Base-by-base conservation (phyloP, 2,888 invertebrate species). In the Ferrisia virgata region DNA sequence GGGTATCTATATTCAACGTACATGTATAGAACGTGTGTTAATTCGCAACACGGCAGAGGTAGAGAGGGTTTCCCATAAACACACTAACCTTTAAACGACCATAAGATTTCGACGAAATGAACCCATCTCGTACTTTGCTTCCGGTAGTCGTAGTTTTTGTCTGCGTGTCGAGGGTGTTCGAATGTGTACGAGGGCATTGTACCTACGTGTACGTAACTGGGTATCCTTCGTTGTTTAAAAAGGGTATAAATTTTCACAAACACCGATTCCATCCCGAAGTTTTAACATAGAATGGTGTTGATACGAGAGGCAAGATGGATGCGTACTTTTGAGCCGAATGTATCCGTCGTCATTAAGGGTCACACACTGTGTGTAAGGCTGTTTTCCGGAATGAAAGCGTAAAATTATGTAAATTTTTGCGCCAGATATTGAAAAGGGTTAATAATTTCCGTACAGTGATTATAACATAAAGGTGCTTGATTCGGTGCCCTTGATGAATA, bases 361-460 rank as follows among this genome's bases (percentile, higher is more conserved):
- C 31, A 4, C 31, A 33, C 36, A 18, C 33, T 33, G 18, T 47
- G 47, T n/a, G 18, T 47, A 18, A 3, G n/a, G 13, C 72, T 31
- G 6, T 72, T 33, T 33, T 33, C 33, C n/a, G 33, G 15, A 72
- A 72, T 25, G 18, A 64, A 13, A 28, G 58, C 9, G 31, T n/a
- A n/a, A 72, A 72, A 72, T 72, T 72, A 72, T 72, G 36, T 36
- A 33, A 72, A 72, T 33, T 72, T 72, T 72, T 36, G 33, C 72
- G 0, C n/a, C n/a, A 28, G 0, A 8, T 72, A 64, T 28, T 18
- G 58, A 72, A 72, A 72, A 72, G 72, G 72, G 72, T 72, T 72
- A 72, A 72, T 72, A 72, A 72, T 72, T 72, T 72, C 33, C 36
- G 72, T 33, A n/a, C n/a, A 72, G 69, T 31, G 53, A 15, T 43